Base-by-base conservation (phyloP, 2,888 invertebrate species). In the Spatulosminthurus flaviceps region DNA sequence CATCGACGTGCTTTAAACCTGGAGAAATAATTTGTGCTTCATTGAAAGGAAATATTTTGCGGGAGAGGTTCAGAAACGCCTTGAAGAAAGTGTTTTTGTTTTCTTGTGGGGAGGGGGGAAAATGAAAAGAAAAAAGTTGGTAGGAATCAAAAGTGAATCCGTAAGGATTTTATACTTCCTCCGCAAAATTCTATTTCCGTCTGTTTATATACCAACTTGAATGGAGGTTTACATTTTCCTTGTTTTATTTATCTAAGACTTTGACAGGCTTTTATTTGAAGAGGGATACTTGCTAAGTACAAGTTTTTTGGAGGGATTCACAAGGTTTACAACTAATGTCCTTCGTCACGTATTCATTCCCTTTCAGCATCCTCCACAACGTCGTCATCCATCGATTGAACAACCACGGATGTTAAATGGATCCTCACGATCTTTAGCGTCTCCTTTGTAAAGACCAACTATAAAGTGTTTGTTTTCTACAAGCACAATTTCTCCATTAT, bases 261-360 rank as follows among this genome's bases (percentile, higher is more conserved):
- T 51, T 51, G 51, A 51, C 51, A 51, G 16, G 51, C 51, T 51
- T 51, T 51, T 51, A 51, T n/a, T 13, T 51, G 51, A 51, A 51
- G 51, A 19, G 51, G 51, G 51, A 51, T 51, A 51, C 51, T 51
- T 51, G 16, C 9, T n/a, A n/a, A 2, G 51, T 34, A n/a, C 16
- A 19, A 51, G 51, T 51, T n/a, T n/a, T n/a, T n/a, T 51, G 51
- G 51, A 11, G 7, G 51, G n/a, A 19, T n/a, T 51, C 51, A 51
- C 5, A 51, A 51, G 51, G 16, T 51, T 51, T 51, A 51, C 19
- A n/a, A 51, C 16, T 51, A 2, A 51, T 51, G 51, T 51, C 51
- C 16, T 51, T 51, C 16, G 51, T 51, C 51, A 51, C 51, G 51
- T 51, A 51, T 51, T 51, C 51, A 51, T 51, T 51, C n/a, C 51